Evolutionary conservation across 2,113 vertebrate species (phyloP).

Genomic region (Lepisosteus osseus): DNA sequence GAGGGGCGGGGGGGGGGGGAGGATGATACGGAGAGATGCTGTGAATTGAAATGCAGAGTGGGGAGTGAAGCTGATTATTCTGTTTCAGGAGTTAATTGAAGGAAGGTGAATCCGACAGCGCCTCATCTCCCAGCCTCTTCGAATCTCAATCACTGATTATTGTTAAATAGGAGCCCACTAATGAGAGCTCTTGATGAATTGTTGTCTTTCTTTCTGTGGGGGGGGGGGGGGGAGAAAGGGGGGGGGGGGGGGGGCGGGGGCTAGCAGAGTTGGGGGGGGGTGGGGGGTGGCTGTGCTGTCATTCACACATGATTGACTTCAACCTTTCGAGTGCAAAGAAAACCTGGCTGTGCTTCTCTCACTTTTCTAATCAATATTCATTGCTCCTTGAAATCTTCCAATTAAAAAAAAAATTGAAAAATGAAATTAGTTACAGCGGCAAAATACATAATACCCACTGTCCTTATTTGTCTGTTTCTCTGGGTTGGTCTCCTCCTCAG

Average conservation of each 20-base stretch:
- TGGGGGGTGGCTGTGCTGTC: constrained; percentile 54
- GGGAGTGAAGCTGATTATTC: constrained; percentile 73
- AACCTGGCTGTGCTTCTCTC: constrained; percentile 57
- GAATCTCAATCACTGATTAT: constrained; percentile 88
- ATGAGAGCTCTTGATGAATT: constrained; percentile 82
- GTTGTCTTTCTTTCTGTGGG: constrained; percentile 75
- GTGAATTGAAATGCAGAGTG: constrained; percentile 81
- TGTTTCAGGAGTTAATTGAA: constrained; percentile 87
- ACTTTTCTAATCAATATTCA: constrained; percentile 83
- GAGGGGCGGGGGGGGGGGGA: neutral
- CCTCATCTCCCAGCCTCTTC: constrained; percentile 69
- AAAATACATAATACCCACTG: constrained; percentile 14
- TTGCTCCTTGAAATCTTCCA: constrained; percentile 83
- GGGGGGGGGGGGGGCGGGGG: constrained; percentile 14
- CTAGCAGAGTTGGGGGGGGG: constrained; percentile 25
- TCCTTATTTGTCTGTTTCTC: constrained; percentile 12
- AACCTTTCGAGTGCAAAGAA: constrained; percentile 80
- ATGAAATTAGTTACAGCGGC: constrained; percentile 19
- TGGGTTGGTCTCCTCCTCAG: neutral
- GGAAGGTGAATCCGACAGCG: constrained; percentile 79
- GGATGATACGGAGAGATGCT: constrained; percentile 1
- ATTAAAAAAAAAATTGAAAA: constrained; percentile 59
- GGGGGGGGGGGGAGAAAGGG: constrained; percentile 37
- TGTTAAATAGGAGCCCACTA: constrained; percentile 83
- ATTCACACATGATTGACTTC: constrained; percentile 90